Percentiles rank a stretch among this genome's conserved stretches.
phyloP scores from a whole-genome alignment of 2,888 invertebrate species.

The Tetranychus truncatus region DNA sequence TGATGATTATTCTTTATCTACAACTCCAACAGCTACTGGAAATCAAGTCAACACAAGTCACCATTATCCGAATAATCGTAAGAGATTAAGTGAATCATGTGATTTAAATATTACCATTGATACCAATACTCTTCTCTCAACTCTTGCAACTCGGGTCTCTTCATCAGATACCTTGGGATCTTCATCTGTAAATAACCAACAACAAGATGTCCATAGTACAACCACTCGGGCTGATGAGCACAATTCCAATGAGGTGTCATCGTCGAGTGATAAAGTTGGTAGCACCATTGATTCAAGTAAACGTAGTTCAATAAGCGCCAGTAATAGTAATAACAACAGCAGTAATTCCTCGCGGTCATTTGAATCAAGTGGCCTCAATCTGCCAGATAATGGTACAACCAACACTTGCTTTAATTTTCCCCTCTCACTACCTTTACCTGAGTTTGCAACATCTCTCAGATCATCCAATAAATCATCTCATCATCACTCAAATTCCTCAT shows the following conservation, averaged over 20 bases:
- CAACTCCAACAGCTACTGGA: neutral
- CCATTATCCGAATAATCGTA: neutral
- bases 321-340: neutral
- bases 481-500: constrained; percentile 10
- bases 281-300: neutral
- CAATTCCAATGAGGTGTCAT: constrained; percentile 19
- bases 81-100: neutral
- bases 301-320: neutral
- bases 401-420: constrained; percentile 18
- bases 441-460: constrained; percentile 45
- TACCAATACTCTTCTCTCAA: neutral
- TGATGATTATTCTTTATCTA: neutral
- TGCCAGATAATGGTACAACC: neutral
- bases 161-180: neutral
- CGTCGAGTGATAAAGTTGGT: constrained; percentile 18
- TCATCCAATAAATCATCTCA: constrained; percentile 7
- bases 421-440: constrained; percentile 52
- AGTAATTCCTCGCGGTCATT: neutral
- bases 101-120: neutral
- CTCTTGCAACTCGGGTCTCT: neutral
- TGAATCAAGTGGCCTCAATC: neutral
- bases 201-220: constrained; percentile 20
- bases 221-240: constrained; percentile 15
- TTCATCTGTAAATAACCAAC: constrained; percentile 8
- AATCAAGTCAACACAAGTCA: neutral